Conservation (phyloP, 2,888 invertebrate genomes). For the Myathropa florea region DNA sequence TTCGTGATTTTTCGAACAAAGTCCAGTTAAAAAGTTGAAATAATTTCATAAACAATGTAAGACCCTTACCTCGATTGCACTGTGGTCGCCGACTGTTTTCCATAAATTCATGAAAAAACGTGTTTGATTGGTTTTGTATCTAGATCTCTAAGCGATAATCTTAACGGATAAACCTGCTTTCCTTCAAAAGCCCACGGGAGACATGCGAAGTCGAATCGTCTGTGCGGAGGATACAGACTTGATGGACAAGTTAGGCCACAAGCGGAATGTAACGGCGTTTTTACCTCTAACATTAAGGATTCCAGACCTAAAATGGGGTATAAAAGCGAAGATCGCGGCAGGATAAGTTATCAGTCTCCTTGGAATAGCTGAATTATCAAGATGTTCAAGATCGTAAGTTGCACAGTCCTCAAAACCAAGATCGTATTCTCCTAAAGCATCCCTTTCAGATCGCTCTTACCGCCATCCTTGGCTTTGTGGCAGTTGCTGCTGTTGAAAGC, state of each 20-base stretch:
- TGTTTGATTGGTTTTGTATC: neutral
- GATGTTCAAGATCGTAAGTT: conserved; percentile 54
- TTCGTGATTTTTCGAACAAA: neutral
- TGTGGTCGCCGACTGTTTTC: neutral
- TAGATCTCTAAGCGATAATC: neutral
- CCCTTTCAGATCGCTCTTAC: conserved; percentile 72
- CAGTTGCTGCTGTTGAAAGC: conserved; percentile 76
- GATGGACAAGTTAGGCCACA: conserved; percentile 33
- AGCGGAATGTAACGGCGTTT: conserved; percentile 16
- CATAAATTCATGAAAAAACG: neutral
- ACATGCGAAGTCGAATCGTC: neutral
- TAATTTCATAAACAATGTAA: neutral
- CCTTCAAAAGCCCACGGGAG: neutral
- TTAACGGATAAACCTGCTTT: neutral
- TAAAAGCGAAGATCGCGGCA: conserved; percentile 14
- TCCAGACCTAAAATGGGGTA: neutral
- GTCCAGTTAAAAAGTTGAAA: neutral
- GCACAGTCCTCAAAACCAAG: neutral
- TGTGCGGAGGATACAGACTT: conserved; percentile 21
- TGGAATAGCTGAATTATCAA: conserved; percentile 46
- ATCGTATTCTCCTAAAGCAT: neutral
- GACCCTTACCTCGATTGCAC: neutral
- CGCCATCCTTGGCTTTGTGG: conserved; percentile 74
- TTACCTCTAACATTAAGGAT: conserved; percentile 48
- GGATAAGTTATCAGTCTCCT: conserved; percentile 55